Evolutionary conservation across 2,113 vertebrate genomes (phyloP).

Genomic region (Trogon surrucura): DNA sequence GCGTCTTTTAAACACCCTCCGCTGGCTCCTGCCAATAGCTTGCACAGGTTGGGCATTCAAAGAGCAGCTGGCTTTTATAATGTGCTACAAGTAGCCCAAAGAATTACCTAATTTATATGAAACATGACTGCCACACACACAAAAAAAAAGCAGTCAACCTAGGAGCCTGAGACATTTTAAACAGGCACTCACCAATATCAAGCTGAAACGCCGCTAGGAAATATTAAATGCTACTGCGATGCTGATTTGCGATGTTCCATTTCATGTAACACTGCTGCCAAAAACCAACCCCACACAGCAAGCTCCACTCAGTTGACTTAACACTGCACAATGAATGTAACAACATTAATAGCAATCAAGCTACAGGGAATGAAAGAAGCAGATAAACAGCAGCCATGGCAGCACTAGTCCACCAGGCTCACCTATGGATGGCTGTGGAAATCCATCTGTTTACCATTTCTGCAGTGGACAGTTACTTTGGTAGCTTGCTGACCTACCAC

Average conservation of each 20-base stretch:
- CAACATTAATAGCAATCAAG: background rate
- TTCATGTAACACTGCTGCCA: fast-evolving
- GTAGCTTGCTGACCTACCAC: background rate
- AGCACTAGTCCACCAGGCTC: background rate
- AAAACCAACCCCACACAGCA: background rate
- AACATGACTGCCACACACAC: background rate
- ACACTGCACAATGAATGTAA: background rate
- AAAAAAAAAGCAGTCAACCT: background rate
- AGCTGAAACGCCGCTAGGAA: background rate
- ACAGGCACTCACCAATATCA: background rate
- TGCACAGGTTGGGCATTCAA: background rate
- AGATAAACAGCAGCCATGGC: background rate
- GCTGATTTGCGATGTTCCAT: fast-evolving
- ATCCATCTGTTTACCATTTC: background rate
- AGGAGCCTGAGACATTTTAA: background rate
- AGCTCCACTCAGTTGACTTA: background rate
- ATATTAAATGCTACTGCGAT: fast-evolving
- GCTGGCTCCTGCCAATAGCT: background rate
- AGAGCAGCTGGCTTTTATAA: background rate
- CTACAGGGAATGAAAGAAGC: background rate
- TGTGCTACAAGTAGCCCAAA: background rate
- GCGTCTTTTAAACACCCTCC: background rate
- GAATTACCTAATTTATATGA: background rate
- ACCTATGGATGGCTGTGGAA: background rate
- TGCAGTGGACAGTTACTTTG: background rate